Conservation (phyloP, 2,888 invertebrate species). For the Ischnura elegans region DNA sequence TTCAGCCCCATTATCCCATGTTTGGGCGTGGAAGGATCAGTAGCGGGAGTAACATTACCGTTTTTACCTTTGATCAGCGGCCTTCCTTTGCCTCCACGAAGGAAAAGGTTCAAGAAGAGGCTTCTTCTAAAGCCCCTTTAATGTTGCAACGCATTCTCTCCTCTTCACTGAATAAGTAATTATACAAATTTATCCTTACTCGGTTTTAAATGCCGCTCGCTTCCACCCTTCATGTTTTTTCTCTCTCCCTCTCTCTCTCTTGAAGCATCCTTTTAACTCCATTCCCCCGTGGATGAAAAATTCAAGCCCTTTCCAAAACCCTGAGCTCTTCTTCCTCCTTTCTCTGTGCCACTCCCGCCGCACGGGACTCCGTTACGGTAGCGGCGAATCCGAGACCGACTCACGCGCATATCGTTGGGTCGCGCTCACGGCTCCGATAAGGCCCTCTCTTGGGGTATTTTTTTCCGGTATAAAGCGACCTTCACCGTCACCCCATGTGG, state of each 20-base stretch:
- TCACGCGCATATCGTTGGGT: not conserved
- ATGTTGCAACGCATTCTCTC: constrained; percentile 11
- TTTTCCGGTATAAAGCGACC: not conserved
- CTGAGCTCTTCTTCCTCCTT: not conserved
- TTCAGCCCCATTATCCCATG: not conserved
- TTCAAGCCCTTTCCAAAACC: not conserved
- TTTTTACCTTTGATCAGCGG: constrained; percentile 4
- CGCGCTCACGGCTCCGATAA: not conserved
- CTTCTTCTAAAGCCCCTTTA: not conserved
- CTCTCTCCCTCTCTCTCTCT: not conserved
- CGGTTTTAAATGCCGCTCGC: constrained; percentile 1
- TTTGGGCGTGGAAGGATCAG: not conserved
- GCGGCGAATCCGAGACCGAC: not conserved
- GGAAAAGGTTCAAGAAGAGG: not conserved
- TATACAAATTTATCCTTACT: constrained; percentile 21
- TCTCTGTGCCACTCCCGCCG: not conserved
- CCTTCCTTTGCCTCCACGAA: not conserved
- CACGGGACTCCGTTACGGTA: not conserved
- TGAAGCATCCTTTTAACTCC: constrained; percentile 8
- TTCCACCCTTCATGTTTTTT: not conserved
- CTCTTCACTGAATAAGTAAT: not conserved
- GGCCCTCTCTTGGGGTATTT: not conserved
- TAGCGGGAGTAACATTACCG: not conserved
- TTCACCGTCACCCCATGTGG: not conserved
- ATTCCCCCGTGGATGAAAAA: constrained; percentile 15